phyloP scores from a whole-genome alignment of 2,113 vertebrate genomes.

The Equus quagga region DNA sequence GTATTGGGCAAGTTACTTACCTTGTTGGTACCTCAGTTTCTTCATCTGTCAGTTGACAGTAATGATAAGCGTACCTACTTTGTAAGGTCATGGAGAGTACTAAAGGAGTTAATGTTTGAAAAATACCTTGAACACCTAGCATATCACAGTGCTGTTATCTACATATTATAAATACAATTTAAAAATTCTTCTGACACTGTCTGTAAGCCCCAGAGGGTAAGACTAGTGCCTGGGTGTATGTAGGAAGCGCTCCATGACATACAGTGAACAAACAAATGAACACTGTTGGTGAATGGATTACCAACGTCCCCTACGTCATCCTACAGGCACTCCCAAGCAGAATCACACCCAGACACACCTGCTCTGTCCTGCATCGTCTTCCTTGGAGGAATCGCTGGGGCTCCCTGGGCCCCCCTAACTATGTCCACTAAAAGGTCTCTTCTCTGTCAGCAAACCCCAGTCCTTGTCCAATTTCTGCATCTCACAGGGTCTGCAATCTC shows the following conservation, averaged over 20 bases:
- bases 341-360: not conserved
- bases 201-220: not conserved
- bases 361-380: not conserved
- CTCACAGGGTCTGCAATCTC: not conserved
- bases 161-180: not conserved
- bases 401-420: not conserved
- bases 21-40: no score
- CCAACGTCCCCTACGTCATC: not conserved
- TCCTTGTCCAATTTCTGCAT: not conserved
- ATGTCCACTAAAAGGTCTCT: not conserved
- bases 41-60: no score
- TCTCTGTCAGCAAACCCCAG: not conserved
- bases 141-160: not conserved
- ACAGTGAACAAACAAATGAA: not conserved
- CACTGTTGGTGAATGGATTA: not conserved
- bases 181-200: not conserved
- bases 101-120: not conserved
- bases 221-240: not conserved
- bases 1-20: no score
- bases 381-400: not conserved
- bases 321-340: not conserved
- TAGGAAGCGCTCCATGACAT: not conserved
- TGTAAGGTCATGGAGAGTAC: not conserved
- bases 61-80: not conserved
- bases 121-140: not conserved